Conservation (phyloP, 2,888 invertebrate genomes). For the Drosophila yooni region DNA sequence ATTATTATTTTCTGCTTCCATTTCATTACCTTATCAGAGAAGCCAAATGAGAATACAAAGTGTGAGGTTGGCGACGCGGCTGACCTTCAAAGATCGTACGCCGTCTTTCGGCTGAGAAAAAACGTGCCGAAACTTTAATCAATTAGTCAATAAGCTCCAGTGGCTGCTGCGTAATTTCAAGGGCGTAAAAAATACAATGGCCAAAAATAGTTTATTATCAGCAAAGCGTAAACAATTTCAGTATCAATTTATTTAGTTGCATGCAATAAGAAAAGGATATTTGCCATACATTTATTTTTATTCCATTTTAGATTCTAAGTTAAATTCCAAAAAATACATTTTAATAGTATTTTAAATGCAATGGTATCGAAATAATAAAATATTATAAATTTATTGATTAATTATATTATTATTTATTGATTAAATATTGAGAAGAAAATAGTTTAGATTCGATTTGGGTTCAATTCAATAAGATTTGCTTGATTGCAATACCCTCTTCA, state of each 20-base stretch:
- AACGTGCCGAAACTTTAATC: constrained; percentile 41
- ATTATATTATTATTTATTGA: neutral
- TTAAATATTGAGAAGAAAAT: neutral
- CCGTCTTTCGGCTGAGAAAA: constrained; percentile 9
- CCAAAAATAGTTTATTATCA: constrained; percentile 15
- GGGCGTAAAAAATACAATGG: constrained; percentile 6
- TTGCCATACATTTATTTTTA: neutral
- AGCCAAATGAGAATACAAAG: constrained; percentile 18
- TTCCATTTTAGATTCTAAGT: neutral
- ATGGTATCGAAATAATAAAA: neutral
- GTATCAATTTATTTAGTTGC: neutral
- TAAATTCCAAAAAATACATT: neutral
- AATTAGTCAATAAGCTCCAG: constrained; percentile 26
- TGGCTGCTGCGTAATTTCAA: constrained; percentile 44
- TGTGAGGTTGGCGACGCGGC: constrained; percentile 3
- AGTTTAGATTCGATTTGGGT: neutral
- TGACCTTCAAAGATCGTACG: constrained; percentile 36
- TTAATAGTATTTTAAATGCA: neutral
- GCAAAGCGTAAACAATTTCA: constrained; percentile 18
- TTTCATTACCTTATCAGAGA: constrained; percentile 28
- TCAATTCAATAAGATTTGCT: neutral
- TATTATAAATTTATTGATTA: neutral
- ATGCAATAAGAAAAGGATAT: neutral
- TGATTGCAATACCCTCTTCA: neutral
- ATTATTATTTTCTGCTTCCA: constrained; percentile 15